Percentiles rank a stretch among this genome's conserved stretches.
Conservation (phyloP, 2,888 invertebrate species). For the Elgonia sp. region DNA sequence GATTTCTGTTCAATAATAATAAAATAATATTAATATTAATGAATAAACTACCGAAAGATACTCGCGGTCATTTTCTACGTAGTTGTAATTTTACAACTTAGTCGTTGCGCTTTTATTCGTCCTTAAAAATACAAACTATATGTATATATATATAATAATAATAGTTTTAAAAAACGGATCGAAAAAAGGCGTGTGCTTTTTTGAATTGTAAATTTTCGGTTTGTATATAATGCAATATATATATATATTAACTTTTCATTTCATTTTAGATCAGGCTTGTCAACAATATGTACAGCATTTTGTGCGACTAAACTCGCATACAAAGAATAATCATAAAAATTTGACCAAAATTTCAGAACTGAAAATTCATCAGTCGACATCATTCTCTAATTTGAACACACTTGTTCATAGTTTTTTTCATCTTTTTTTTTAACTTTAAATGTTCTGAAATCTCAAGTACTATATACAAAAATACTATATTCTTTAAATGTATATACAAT, state of each 20-base stretch:
- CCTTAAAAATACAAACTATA: background rate
- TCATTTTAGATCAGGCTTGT: constrained; percentile 24
- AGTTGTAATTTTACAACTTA: no score
- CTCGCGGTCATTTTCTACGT: no score
- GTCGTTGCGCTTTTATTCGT: background rate
- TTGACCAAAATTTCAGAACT: constrained; percentile 20
- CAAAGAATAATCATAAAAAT: background rate
- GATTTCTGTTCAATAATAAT: no score
- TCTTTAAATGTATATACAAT: constrained; percentile 63
- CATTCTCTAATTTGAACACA: constrained; percentile 48
- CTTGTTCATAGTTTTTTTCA: constrained; percentile 6
- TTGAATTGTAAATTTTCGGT: constrained; percentile 10
- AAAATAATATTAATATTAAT: no score
- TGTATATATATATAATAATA: no score
- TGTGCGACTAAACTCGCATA: constrained; percentile 41
- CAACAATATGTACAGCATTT: constrained; percentile 67
- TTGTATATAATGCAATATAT: constrained; percentile 20
- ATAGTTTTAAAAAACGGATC: constrained; percentile 18
- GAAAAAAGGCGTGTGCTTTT: constrained; percentile 39
- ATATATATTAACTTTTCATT: constrained; percentile 34
- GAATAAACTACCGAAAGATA: no score
- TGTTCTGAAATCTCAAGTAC: constrained; percentile 51
- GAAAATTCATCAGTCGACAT: no score
- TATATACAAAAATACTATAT: constrained; percentile 73
- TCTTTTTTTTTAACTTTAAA: background rate